Evolutionary conservation across 2,797 vertebrate species (phyloP).

Genomic region (Characodon lateralis): DNA sequence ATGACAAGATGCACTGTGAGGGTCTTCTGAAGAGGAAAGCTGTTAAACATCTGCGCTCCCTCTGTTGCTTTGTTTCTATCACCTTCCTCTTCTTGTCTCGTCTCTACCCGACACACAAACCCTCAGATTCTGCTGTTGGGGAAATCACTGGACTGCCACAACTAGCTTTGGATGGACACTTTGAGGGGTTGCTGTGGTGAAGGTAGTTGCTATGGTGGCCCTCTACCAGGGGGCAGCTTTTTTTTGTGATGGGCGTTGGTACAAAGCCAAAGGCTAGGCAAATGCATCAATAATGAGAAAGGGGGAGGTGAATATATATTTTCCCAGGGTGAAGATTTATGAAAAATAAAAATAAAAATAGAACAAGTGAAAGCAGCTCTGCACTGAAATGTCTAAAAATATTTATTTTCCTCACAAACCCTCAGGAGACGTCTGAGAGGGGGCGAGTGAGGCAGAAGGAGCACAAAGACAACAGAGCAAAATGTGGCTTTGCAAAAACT

Average conservation of each 20-base stretch:
- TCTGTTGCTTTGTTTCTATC: constrained; percentile 22
- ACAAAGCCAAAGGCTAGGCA: constrained; percentile 75
- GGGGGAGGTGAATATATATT: constrained; percentile 70
- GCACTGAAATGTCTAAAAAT: constrained; percentile 80
- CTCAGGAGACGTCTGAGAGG: constrained; percentile 77
- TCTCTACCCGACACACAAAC: constrained; percentile 31
- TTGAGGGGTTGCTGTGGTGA: constrained; percentile 76
- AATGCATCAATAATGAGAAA: constrained; percentile 73
- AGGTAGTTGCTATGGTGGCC: constrained; percentile 82
- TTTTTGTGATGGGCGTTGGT: constrained; percentile 73
- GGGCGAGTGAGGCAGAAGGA: constrained; percentile 37
- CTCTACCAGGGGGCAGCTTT: constrained; percentile 73
- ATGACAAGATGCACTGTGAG: constrained; percentile 16
- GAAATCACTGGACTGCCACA: constrained; percentile 53
- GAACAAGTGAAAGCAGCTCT: constrained; percentile 73
- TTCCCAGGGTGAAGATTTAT: constrained; percentile 80
- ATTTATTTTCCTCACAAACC: constrained; percentile 78
- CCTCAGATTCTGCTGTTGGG: constrained; percentile 51
- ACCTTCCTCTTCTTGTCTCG: constrained; percentile 25
- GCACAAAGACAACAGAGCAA: constrained; percentile 44
- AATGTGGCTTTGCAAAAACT: constrained; percentile 46
- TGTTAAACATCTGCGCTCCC: constrained; percentile 53
- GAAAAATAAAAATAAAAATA: constrained; percentile 72
- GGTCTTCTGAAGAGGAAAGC: constrained; percentile 40
- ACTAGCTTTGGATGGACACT: constrained; percentile 66